These are phyloP conservation scores for Campoletis sonorensis DNA, from an alignment of 1,140 invertebrate species.

Conservation along the genomic window DNA sequence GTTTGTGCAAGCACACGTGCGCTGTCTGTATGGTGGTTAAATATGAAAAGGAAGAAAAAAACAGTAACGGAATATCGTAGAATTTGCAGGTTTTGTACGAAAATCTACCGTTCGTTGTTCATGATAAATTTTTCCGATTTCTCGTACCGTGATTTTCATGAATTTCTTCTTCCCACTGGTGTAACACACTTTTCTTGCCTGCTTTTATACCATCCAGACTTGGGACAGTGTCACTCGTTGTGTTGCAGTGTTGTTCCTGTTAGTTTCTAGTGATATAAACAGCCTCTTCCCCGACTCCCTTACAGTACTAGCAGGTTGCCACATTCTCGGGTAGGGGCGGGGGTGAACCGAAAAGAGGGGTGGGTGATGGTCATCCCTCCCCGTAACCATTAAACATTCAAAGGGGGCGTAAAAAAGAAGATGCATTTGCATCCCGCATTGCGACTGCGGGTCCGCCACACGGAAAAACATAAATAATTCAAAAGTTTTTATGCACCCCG, in stretches of 20 bases:
- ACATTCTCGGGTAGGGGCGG: slow-evolving; percentile 37
- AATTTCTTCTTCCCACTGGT: not conserved
- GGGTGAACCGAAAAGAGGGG: slow-evolving; percentile 21
- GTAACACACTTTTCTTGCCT: not conserved
- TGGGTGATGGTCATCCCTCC: slow-evolving; percentile 16
- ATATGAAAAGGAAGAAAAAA: not conserved
- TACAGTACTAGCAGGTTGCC: slow-evolving; percentile 31
- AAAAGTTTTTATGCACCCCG: slow-evolving; percentile 67
- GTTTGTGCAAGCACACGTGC: too few relatives aligned
- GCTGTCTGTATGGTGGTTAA: too few relatives aligned
- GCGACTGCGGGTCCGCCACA: slow-evolving; percentile 62
- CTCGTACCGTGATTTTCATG: slow-evolving; percentile 37
- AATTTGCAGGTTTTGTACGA: not conserved
- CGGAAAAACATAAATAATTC: slow-evolving; percentile 75
- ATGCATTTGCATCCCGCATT: slow-evolving; percentile 71
- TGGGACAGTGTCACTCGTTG: slow-evolving; percentile 29
- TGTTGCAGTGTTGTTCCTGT: not conserved
- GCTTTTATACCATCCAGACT: slow-evolving; percentile 5
- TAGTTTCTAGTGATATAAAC: slow-evolving; percentile 35
- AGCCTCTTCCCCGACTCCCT: not conserved
- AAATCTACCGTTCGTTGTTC: not conserved
- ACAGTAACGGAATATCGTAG: not conserved
- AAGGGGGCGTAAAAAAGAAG: slow-evolving; percentile 71
- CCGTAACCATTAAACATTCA: slow-evolving; percentile 71
- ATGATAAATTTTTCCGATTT: slow-evolving; percentile 38